Evolutionary conservation across 2,797 vertebrate species (phyloP).

Genomic region (Falco rusticolus): DNA sequence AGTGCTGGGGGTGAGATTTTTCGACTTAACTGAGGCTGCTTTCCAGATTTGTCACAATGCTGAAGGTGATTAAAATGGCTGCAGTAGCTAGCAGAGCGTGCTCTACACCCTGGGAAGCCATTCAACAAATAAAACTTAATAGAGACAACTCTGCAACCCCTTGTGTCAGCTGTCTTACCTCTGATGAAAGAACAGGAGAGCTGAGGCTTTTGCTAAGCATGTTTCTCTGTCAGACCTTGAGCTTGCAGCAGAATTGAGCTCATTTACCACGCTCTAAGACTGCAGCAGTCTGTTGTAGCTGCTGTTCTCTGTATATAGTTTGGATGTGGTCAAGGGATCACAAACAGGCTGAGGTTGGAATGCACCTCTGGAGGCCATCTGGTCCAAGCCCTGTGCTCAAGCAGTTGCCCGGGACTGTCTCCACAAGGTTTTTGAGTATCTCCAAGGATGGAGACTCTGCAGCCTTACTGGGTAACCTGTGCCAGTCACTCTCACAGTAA

Average conservation of each 20-base stretch:
- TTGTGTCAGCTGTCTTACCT: background rate
- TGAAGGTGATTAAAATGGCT: background rate
- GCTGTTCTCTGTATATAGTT: background rate
- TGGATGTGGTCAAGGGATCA: background rate
- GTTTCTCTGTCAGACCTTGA: background rate
- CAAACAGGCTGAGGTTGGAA: background rate
- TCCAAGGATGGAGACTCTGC: background rate
- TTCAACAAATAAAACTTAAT: background rate
- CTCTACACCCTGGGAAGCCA: background rate
- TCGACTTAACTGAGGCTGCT: background rate
- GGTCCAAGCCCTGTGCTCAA: background rate
- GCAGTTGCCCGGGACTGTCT: background rate
- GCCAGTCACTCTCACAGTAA: background rate
- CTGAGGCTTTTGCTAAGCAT: background rate
- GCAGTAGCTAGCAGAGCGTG: background rate
- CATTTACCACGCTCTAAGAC: background rate
- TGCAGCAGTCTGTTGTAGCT: background rate
- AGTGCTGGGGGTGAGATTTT: background rate
- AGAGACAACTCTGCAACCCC: background rate
- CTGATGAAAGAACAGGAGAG: background rate
- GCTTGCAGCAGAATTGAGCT: background rate
- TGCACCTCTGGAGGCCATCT: background rate
- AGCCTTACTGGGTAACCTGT: background rate
- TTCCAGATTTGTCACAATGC: background rate
- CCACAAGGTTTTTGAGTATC: background rate